These are phyloP conservation scores for Babylonia areolata DNA, from an alignment of 1,140 invertebrate species.

Conservation along the genomic window DNA sequence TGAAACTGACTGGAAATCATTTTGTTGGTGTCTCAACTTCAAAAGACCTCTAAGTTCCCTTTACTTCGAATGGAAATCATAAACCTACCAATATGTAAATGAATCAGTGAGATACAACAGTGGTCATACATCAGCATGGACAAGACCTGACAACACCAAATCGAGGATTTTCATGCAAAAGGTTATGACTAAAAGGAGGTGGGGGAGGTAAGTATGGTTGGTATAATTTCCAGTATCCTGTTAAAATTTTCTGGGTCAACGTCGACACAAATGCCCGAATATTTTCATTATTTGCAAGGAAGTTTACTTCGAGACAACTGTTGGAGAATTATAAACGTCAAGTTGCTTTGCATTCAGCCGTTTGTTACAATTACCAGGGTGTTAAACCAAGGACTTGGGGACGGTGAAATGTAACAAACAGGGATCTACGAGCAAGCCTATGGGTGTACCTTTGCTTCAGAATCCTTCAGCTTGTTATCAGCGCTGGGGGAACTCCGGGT, in stretches of 20 bases:
- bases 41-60: too few species aligned
- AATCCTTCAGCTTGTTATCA: conserved; percentile 72
- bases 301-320: too few species aligned
- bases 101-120: not conserved
- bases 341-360: not conserved
- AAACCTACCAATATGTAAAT: too few species aligned
- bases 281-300: too few species aligned
- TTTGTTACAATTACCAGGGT: not conserved
- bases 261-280: too few species aligned
- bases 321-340: too few species aligned
- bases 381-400: not conserved
- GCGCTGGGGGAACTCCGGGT: conserved; percentile 77
- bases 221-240: too few species aligned
- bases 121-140: not conserved
- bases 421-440: too few species aligned
- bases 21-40: too few species aligned
- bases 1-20: too few species aligned
- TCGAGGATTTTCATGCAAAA: not conserved
- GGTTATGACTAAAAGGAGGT: not conserved
- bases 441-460: conserved; percentile 56
- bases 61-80: too few species aligned
- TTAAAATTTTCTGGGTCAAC: not conserved
- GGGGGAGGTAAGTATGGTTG: too few species aligned
- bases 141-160: not conserved
- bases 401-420: not conserved